Base-by-base conservation (phyloP, 2,797 vertebrate genomes). In the Ara ararauna region DNA sequence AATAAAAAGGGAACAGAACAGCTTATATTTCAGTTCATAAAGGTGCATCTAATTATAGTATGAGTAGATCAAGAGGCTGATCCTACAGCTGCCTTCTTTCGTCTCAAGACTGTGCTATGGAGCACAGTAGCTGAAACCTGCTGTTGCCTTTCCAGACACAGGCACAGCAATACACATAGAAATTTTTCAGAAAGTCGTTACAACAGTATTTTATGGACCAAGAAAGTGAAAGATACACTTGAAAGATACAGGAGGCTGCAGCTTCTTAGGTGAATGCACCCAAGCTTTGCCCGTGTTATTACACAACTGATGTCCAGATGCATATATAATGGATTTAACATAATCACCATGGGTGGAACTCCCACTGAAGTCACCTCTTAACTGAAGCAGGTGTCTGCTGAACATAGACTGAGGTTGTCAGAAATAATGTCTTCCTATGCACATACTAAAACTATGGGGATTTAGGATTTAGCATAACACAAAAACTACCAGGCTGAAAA, bases 261-360 rank as follows among this genome's bases (percentile, higher is more conserved):
- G 60, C 72, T 68, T 64, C 78, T 85, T 71, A 71, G 72, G 86
- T 80, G 86, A 58, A 21, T 40, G 21, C 38, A 62, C 0, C 32
- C 23, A 24, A 34, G 86, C 61, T 85, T 67, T 71, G 56, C 45
- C 62, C 1, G 0, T 40, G 47, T 34, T 42, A 51, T 85, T 91
- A 88, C 75, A 78, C 87, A 95, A 81, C 64, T n/a, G 29, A 34
- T 2, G 80, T 13, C 75, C 94, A 87, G 93, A 78, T 93, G 87
- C 64, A 2, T 26, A 42, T 85, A 29, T 96, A 95, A 94, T 83
- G 78, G 96, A 92, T 96, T 97, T 97, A 97, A 81, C 74, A 16
- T 97, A 96, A 97, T 97, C 94, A 40, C 90, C 74, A 40, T 1
- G 50, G 64, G 14, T 61, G 53, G 67, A 90, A 54, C 90, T 93